These are phyloP conservation scores for Calliphora vomitoria DNA, from an alignment of 2,888 invertebrate species.

Conservation along the genomic window DNA sequence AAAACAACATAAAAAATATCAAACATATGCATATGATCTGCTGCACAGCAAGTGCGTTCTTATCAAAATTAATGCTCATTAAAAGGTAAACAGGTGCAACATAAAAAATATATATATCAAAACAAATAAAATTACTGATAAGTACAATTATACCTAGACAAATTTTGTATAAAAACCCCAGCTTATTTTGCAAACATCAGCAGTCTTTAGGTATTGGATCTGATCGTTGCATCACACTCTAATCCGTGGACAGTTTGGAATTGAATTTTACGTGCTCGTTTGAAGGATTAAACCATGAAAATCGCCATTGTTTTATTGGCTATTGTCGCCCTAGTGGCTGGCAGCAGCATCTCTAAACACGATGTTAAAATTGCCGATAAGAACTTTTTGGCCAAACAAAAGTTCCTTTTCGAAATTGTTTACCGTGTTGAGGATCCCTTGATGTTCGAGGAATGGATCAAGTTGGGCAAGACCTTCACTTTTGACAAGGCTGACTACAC, in stretches of 20 bases:
- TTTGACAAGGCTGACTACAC: slow-evolving; percentile 58
- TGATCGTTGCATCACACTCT: slow-evolving; percentile 57
- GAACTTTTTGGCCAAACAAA: too few species aligned
- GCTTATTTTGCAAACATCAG: not conserved
- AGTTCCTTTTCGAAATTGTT: slow-evolving; percentile 76
- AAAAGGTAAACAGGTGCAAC: not conserved
- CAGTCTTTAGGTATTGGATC: slow-evolving; percentile 78
- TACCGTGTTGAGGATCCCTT: slow-evolving; percentile 71
- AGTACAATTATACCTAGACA: too few species aligned
- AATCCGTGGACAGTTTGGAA: slow-evolving; percentile 77
- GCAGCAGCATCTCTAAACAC: too few species aligned
- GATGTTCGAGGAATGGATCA: slow-evolving; percentile 80
- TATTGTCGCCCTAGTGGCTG: too few species aligned
- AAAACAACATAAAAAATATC: too few species aligned
- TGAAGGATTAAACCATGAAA: not conserved
- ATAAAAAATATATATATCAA: not conserved
- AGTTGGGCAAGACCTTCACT: slow-evolving; percentile 82
- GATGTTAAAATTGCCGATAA: too few species aligned
- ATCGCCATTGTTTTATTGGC: too few species aligned
- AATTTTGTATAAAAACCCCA: slow-evolving; percentile 47
- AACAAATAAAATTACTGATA: slow-evolving; percentile 78
- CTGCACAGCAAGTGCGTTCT: not conserved
- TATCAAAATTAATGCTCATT: not conserved
- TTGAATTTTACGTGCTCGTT: not conserved
- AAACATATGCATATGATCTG: too few species aligned